Evolutionary conservation across 2,888 invertebrate genomes (phyloP).

Genomic region (Xestia sexstrigata): DNA sequence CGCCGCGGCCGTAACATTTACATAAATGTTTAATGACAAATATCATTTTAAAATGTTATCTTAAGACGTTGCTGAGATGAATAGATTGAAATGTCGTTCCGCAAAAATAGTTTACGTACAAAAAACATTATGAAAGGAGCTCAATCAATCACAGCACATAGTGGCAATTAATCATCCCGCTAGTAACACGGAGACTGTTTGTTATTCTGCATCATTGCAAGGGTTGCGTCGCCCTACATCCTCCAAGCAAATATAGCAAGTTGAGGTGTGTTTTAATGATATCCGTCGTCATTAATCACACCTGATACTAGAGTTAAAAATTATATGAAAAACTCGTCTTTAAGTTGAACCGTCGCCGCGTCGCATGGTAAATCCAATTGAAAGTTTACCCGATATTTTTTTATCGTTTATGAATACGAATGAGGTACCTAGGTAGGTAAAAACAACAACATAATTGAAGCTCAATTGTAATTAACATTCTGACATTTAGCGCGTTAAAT

Average conservation of each 20-base stretch:
- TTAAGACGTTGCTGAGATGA: constrained; percentile 74
- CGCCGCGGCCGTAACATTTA: constrained; percentile 73
- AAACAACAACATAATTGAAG: constrained; percentile 6
- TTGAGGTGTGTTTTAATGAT: constrained; percentile 64
- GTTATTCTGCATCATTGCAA: constrained; percentile 74
- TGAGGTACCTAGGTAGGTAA: background rate
- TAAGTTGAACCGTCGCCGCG: constrained; percentile 26
- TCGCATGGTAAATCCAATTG: constrained; percentile 15
- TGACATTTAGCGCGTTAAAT: constrained; percentile 71
- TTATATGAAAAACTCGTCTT: constrained; percentile 29
- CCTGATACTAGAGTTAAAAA: constrained; percentile 51
- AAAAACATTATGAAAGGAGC: constrained; percentile 74
- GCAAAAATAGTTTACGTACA: constrained; percentile 68
- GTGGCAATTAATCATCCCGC: constrained; percentile 86
- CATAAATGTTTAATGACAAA: constrained; percentile 83
- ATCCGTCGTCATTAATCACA: constrained; percentile 72
- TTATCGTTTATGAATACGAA: constrained; percentile 6
- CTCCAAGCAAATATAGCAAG: constrained; percentile 52
- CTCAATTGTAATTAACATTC: constrained; percentile 73
- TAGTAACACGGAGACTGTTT: constrained; percentile 75
- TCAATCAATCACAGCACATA: constrained; percentile 84
- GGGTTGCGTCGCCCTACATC: constrained; percentile 73
- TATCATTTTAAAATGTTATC: constrained; percentile 83
- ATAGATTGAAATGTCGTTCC: constrained; percentile 74
- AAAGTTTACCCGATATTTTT: background rate